Base-by-base conservation (phyloP, 2,888 invertebrate genomes). In the Meta bourneti region DNA sequence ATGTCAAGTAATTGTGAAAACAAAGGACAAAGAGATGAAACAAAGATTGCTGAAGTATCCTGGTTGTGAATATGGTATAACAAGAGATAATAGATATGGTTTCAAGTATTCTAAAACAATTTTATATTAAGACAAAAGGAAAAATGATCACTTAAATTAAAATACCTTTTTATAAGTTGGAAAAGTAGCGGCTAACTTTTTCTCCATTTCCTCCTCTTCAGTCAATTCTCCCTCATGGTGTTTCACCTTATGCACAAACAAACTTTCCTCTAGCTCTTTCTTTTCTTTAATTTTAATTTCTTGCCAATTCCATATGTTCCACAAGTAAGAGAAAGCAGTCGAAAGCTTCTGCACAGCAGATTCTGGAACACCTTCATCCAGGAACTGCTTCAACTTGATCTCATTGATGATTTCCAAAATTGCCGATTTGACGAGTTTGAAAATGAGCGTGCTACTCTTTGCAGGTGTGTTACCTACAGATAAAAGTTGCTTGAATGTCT, bases 231-330 rank as follows among this genome's bases (percentile, higher is more conserved):
- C 94, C 0, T 95, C 95, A 91, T 95, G 94, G 7, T 93, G 93
- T 74, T 93, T 93, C 0, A 94, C 93, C 90, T 94, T 94, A 93
- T 94, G 95, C 71, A 94, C 93, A 93, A 94, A 95, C 77, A 98
- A 95, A 93, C 97, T 97, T 85, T 97, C 97, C 91, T 97, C 97
- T 93, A 97, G 97, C 84, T 96, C 96, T 93, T 97, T 96, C 93
- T 96, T 96, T 94, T 95, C 96, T 93, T 96, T 96, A 20, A 96
- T 96, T 51, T 96, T 96, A 81, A 96, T 96, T 94, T 97, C 97
- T 93, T 98, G 97, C 90, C 96, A 96, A 94, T 96, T 96, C 98
- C 98, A 98, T 0, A 96, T 95, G 86, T 90, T 70, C 83, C 78
- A 90, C 7, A 92, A 75, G 7, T 19, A 34, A 16, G 13, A 74